Evolutionary conservation across 2,888 invertebrate species (phyloP).

Genomic region (Ophion ellenae): DNA sequence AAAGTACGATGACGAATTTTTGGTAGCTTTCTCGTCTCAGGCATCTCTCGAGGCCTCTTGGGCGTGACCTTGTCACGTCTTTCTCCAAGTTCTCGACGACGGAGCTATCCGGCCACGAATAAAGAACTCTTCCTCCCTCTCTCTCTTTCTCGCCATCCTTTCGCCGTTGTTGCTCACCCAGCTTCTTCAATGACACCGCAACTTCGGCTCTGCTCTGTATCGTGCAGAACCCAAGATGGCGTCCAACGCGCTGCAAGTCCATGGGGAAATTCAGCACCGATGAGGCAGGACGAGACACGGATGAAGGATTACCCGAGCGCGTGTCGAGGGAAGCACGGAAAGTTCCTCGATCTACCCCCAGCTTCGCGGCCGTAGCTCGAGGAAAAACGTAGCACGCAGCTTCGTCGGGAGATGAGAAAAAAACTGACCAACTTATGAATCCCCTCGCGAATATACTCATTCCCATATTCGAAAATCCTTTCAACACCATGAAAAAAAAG

Average conservation of each 20-base stretch:
- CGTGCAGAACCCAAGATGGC: conserved; percentile 17
- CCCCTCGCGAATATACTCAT: too few relatives aligned
- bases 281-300: conserved; percentile 6
- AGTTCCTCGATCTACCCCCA: conserved; percentile 30
- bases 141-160: neutral
- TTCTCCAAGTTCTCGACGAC: neutral
- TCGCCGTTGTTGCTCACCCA: neutral
- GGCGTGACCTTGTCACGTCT: neutral
- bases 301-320: neutral
- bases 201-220: neutral
- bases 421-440: conserved; percentile 24
- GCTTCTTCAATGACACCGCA: neutral
- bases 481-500: too few relatives aligned
- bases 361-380: neutral
- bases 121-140: too few relatives aligned
- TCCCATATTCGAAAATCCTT: too few relatives aligned
- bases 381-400: neutral
- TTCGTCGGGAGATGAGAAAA: conserved; percentile 40
- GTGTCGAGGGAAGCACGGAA: conserved; percentile 6
- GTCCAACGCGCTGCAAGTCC: conserved; percentile 24
- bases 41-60: neutral
- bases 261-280: conserved; percentile 55
- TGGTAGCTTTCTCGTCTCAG: too few relatives aligned
- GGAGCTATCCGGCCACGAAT: neutral
- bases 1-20: neutral